These are phyloP conservation scores for Nerophis lumbriciformis DNA, from an alignment of 2,113 vertebrate species.

Conservation along the genomic window DNA sequence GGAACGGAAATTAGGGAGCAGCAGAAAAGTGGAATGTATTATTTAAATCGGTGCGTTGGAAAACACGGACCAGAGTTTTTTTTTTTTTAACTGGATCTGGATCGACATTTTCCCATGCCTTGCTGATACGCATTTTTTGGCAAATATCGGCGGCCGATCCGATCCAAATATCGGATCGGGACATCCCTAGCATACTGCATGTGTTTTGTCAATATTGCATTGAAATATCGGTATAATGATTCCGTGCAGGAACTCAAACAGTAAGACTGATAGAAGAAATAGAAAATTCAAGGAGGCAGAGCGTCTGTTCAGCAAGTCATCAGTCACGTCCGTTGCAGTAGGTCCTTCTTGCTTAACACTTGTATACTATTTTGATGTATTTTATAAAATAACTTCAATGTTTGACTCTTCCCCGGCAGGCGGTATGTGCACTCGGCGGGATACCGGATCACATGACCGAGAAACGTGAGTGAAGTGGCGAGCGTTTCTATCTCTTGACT, in stretches of 20 bases:
- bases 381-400: background rate
- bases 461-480: slow-evolving; percentile 81
- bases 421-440: slow-evolving; percentile 91
- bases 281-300: slow-evolving; percentile 97
- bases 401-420: slow-evolving; percentile 63
- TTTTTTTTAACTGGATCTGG: no score
- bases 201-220: background rate
- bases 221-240: background rate
- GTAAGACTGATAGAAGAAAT: slow-evolving; percentile 93
- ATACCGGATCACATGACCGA: slow-evolving; percentile 97
- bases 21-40: no score
- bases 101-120: no score
- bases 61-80: no score
- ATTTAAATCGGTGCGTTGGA: no score
- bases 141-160: no score
- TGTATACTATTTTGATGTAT: background rate
- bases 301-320: slow-evolving; percentile 97
- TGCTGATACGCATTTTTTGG: no score
- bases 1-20: no score
- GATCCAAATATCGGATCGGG: no score
- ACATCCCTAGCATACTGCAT: background rate
- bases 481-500: background rate
- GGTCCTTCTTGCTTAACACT: slow-evolving; percentile 51
- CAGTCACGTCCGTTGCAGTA: slow-evolving; percentile 94
- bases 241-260: slow-evolving; percentile 86